Evolutionary conservation across 2,888 invertebrate genomes (phyloP), one percentile per base, ranked within the genome.

Genomic region (Oscheius sp.): DNA sequence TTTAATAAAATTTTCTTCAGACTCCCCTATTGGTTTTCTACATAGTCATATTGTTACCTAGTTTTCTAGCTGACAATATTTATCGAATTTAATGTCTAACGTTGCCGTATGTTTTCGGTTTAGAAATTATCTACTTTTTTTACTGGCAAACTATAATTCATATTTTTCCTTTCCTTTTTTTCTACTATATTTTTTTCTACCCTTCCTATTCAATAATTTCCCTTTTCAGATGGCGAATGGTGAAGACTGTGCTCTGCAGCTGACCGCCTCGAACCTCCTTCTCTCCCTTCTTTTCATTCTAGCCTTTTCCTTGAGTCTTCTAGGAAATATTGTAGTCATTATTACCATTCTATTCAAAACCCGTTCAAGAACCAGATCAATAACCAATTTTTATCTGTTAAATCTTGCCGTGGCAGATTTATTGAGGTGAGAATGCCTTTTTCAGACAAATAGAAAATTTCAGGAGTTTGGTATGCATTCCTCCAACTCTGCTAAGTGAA

Each of bases 381-480:
- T 88, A 45, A 89, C 89, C 36, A 89, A 89, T 80, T 87, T 89
- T 54, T 89, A 89, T 75, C 86, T 89, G 87, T 88, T 81, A 78
- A 88, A 72, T 90, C 91, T 80, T 28, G 80, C 86, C 6, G 78
- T 87, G 14, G 80, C 85, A 44, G 93, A 93, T 85, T 89, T 93
- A 62, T 88, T 93, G 28, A 67, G 75, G 73, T 72, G 44, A 32
- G 20, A 2, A 45, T 12, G 45, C n/a, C n/a, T n/a, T n/a, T n/a
- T n/a, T n/a, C n/a, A n/a, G n/a, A n/a, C n/a, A 36, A 14, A 36
- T 36, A 36, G 36, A 36, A 6, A 41, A 2, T 47, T 89, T 92
- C 51, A 92, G 92, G 17, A 78, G 77, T 0, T 92, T 93, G 0
- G 91, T 93, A 86, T 93, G 93, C 84, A 91, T 93, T 88, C 92